Evolutionary conservation across 1,140 invertebrate species (phyloP).

Genomic region (Drosophila takahashii): DNA sequence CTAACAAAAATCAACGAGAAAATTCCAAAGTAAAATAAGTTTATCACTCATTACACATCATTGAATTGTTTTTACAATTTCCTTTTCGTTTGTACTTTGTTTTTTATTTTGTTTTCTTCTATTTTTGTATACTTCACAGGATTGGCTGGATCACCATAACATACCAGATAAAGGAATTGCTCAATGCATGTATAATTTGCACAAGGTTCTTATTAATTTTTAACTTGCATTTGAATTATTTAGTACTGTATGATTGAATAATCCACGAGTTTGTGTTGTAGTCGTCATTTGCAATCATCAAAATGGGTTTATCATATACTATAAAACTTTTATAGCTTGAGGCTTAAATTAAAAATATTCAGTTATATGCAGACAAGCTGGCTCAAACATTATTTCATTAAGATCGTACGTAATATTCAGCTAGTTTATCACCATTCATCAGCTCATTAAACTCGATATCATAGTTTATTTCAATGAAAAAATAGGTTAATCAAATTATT

Average conservation of each 20-base stretch:
- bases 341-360: background rate
- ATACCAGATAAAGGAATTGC: constrained; percentile 84
- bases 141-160: constrained; percentile 85
- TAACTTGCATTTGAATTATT: constrained; percentile 55
- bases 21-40: constrained; percentile 23
- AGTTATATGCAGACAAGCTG: background rate
- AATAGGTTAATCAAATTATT: background rate
- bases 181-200: constrained; percentile 85
- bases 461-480: background rate
- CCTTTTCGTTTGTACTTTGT: constrained; percentile 27
- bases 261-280: constrained; percentile 27
- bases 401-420: background rate
- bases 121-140: constrained; percentile 76
- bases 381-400: background rate
- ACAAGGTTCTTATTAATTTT: constrained; percentile 82
- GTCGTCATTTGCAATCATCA: background rate
- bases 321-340: no score
- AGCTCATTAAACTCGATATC: background rate
- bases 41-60: constrained; percentile 68
- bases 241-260: constrained; percentile 5
- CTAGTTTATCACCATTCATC: background rate
- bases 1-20: constrained; percentile 10
- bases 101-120: constrained; percentile 53
- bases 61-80: constrained; percentile 65
- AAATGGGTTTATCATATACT: background rate